A percentile compares a stretch with the other conserved stretches of the same genome.
phyloP scores from a whole-genome alignment of 2,888 invertebrate genomes.

The Aleiodes testaceus region DNA sequence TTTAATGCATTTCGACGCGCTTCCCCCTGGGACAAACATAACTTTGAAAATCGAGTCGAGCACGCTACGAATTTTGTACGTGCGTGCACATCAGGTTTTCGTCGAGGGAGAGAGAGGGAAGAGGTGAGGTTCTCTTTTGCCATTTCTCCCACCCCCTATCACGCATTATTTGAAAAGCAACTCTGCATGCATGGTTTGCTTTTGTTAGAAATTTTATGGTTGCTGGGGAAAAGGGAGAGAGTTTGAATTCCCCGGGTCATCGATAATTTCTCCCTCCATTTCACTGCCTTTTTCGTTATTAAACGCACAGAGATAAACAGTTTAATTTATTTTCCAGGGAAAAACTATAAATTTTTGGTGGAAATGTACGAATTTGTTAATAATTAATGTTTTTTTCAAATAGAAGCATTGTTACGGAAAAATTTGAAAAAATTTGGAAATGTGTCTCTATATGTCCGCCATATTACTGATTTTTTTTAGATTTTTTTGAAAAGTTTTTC shows the following conservation, averaged over 20 bases:
- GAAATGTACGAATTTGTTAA: background rate
- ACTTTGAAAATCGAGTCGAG: slow-evolving; percentile 53
- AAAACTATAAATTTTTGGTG: slow-evolving; percentile 4
- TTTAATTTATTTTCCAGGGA: slow-evolving; percentile 18
- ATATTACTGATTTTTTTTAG: too few species aligned
- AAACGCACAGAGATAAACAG: slow-evolving; percentile 25
- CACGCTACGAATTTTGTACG: slow-evolving; percentile 48
- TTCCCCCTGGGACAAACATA: slow-evolving; percentile 51
- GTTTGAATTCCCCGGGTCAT: slow-evolving; percentile 22
- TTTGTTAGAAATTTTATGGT: slow-evolving; percentile 39
- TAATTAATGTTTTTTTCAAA: background rate
- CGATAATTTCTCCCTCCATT: background rate
- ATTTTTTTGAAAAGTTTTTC: too few species aligned
- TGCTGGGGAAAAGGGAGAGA: slow-evolving; percentile 11
- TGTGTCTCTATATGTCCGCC: too few species aligned
- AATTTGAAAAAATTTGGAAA: too few species aligned
- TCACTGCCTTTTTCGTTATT: slow-evolving; percentile 10
- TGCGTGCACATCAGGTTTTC: slow-evolving; percentile 34
- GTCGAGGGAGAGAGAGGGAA: background rate
- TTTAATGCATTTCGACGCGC: slow-evolving; percentile 55
- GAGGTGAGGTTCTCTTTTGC: slow-evolving; percentile 10
- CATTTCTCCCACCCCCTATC: background rate
- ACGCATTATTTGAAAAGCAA: slow-evolving; percentile 32
- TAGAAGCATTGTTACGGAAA: too few species aligned
- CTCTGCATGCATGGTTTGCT: slow-evolving; percentile 34